Evolutionary conservation across 2,113 vertebrate genomes (phyloP).

Genomic region (Felis catus): F.catus_Fca126_mat1.0 CM031423.1:69091001-69091500

Average conservation of each 20-base stretch:
- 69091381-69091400: not conserved
- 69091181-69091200: too few species aligned
- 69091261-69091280: not conserved
- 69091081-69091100: too few species aligned
- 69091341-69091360: not conserved
- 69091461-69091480: not conserved
- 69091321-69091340: not conserved
- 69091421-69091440: not conserved
- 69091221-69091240: too few species aligned
- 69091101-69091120: too few species aligned
- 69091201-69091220: too few species aligned
- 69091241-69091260: too few species aligned
- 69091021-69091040: not conserved
- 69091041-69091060: not conserved
- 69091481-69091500: too few species aligned
- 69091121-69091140: too few species aligned
- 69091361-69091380: not conserved
- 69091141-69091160: too few species aligned
- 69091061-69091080: not conserved
- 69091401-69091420: not conserved
- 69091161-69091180: too few species aligned
- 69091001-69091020: not conserved
- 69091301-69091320: not conserved
- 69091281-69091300: slow-evolving; percentile 5
- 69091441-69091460: not conserved